Base-by-base conservation (phyloP, 1,140 invertebrate species). In the Camponotus pennsylvanicus region DNA sequence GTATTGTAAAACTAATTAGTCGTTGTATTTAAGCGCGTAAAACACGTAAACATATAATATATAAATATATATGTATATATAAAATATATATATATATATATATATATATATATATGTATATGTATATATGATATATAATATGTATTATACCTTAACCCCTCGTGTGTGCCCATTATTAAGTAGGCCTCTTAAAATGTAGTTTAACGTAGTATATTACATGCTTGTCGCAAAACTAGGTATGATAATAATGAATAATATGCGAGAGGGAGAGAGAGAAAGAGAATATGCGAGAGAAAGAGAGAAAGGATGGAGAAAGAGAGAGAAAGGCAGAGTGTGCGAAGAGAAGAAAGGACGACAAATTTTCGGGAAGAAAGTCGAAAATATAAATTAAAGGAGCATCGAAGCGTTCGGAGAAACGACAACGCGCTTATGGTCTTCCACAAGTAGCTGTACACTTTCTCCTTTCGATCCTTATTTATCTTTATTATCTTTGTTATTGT, bases 1-100 rank as follows among this genome's bases (percentile, higher is more conserved):
- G 73, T 78, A 89, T 83, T 89, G 59, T 87, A 90, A 87, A 87
- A 87, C 79, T 87, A 90, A 89, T 88, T 90, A 90, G 89, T 76
- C 73, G 76, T 89, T 90, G 80, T 89, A 89, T 85, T 71, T 87
- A 85, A 90, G 63, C 80, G 80, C 69, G 86, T 85, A 89, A 49
- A 49, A 87, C 84, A 75, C 27, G 27, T 27, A 27, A 27, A 27
- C 6, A 40, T 40, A 40, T 40, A 40, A 40, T 40, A 40, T 40
- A 3, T 40, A 40, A 40, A 40, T 40, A 40, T 40, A 40, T 40
- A 40, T 40, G 6, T 73, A 76, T 77, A 88, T 13, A 45, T 13
- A 45, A 2, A 69, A 79, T 66, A 80, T 45, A 45, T 42, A 71
- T 73, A 49, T 73, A 52, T 73, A 71, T 71, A 55, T 71, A 71